Evolutionary conservation across 2,797 vertebrate genomes (phyloP), one percentile per base, ranked within the genome.

Genomic region (Aplochiton taeniatus): DNA sequence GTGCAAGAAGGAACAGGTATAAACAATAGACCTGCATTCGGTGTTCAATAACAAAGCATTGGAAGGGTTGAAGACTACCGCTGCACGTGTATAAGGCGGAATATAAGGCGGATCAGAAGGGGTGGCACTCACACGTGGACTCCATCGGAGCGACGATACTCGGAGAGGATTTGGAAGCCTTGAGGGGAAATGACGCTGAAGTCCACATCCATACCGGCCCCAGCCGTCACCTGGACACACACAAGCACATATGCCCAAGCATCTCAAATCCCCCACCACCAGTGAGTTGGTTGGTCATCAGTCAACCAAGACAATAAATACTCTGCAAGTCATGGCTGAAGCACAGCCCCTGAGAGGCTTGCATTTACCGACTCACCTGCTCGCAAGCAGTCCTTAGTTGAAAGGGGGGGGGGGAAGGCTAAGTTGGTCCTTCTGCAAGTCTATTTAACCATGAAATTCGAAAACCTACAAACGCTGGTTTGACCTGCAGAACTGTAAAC

Each of bases 201-300:
- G 70, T 96, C 94, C 2, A 97, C 93, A 4, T 96, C 95, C 89
- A 96, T 90, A 0, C 95, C 95, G 0, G 96, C 94, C 0, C 96
- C 96, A 1, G 93, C 93, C 8, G 96, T 95, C 74, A 97, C 95
- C 95, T 97, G 83, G 10, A 77, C 43, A 61, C 60, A 63, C 53
- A 50, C 14, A 68, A 41, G 8, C 57, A 69, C 11, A 42, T 1
- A 50, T 13, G 31, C 17, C 43, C 4, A 55, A 9, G 11, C 57
- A 47, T 44, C 46, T 11, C 9, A n/a, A n/a, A 14, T 51, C 64
- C 14, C 64, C 14, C 43, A 65, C 9, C 14, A 13, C 13, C 50
- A 17, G 48, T 20, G 5, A 45, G 1, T 14, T 52, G 12, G 51
- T 14, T 4, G 59, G 60, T 20, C 19, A 54, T 11, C 5, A 14